Evolutionary conservation across 2,113 vertebrate genomes (phyloP).

Genomic region (Phainopepla nitens): DNA sequence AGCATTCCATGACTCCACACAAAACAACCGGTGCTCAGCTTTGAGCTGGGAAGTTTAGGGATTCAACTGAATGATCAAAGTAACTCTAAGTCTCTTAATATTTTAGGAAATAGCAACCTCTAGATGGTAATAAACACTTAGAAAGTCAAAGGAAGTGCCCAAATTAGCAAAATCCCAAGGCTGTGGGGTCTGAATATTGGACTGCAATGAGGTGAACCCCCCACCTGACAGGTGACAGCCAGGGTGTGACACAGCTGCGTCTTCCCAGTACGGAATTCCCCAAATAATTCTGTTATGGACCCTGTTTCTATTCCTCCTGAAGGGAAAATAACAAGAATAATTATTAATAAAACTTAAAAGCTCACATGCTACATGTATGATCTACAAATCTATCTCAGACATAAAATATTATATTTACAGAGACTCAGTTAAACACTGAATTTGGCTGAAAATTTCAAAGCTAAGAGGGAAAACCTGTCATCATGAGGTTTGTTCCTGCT

Average conservation of each 20-base stretch:
- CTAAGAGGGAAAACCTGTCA: not conserved
- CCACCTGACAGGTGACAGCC: constrained; percentile 94
- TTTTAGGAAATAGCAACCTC: not conserved
- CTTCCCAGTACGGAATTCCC: constrained; percentile 96
- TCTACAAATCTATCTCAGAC: too few species aligned
- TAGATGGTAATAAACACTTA: not conserved
- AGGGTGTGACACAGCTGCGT: constrained; percentile 96
- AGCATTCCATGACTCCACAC: not conserved
- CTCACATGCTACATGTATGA: not conserved
- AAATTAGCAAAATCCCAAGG: not conserved
- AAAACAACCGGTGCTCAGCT: not conserved
- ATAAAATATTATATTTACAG: not conserved
- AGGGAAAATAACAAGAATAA: not conserved
- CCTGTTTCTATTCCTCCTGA: constrained; percentile 95
- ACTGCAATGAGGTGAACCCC: not conserved
- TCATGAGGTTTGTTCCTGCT: not conserved
- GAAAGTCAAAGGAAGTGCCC: not conserved
- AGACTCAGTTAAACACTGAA: not conserved
- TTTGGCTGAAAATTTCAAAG: not conserved
- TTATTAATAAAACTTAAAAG: not conserved
- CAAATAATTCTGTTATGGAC: constrained; percentile 97
- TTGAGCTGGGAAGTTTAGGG: not conserved
- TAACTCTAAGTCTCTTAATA: not conserved
- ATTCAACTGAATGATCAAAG: not conserved
- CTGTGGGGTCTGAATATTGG: too few species aligned